Evolutionary conservation across 2,113 vertebrate species (phyloP), one percentile per base, ranked within the genome.

Genomic region (Pachycephala philippinensis): DNA sequence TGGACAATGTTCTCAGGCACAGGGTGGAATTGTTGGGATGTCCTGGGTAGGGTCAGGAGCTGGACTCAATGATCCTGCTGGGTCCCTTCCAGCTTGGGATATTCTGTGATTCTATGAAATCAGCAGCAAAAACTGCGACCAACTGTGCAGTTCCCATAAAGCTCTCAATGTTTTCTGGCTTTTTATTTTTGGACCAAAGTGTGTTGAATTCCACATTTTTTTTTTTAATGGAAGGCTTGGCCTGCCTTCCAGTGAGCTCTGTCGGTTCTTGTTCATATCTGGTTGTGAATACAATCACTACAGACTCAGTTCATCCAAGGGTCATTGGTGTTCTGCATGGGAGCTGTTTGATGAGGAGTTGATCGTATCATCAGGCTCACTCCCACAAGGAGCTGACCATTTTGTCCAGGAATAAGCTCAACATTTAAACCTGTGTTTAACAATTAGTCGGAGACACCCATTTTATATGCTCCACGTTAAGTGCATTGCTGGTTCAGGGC

Each of bases 1-100:
- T 63, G 65, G n/a, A 26, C 20, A 54, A 16, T 0, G 1, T 1
- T 23, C 33, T 16, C 27, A 69, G n/a, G 40, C 4, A 8, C 7
- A 7, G 24, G 8, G 11, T 7, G 40, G 24, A 30, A 12, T 47
- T 79, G 15, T 3, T 64, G 24, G 5, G 11, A 20, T n/a, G 54
- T 16, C 45, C 45, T 68, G 23, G 10, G 47, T 10, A 70, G 74
- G 39, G 40, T 8, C 40, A 56, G 65, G 16, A 2, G 10, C 3
- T 87, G 56, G 24, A 21, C 22, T 50, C 8, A 1, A 0, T 72
- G 5, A 57, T 74, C 33, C 27, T 50, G 15, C 5, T 44, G 19
- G 7, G 22, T 33, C 13, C 22, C 37, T 74, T 24, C 44, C 27
- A 65, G 6, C 18, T 50, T 15, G 72, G 59, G 33, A 65, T 44